Percentiles rank a stretch among this genome's conserved stretches.
These are phyloP conservation scores for Varanus salvator DNA, from an alignment of 2,113 vertebrate species.

Conservation along the genomic window DNA sequence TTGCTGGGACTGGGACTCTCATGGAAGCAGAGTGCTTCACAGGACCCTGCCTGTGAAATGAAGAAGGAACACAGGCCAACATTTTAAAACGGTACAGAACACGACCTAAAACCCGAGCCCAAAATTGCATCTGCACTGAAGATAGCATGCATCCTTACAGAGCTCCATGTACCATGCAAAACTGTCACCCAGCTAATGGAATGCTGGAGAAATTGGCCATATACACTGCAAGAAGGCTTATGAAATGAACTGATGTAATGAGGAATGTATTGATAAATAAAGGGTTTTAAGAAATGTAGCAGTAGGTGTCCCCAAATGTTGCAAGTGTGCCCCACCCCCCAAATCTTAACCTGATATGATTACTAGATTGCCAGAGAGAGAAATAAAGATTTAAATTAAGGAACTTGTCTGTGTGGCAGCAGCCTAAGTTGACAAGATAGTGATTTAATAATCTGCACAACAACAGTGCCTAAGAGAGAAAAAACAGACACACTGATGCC, in stretches of 20 bases:
- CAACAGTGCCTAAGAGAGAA: constrained; percentile 43
- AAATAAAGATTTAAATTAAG: constrained; percentile 44
- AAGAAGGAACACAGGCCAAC: background rate
- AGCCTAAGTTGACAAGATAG: constrained; percentile 28
- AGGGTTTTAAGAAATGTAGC: background rate
- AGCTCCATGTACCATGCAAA: background rate
- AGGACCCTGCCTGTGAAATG: background rate
- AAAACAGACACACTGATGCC: constrained; percentile 1
- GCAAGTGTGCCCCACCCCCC: background rate
- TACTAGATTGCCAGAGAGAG: constrained; percentile 16
- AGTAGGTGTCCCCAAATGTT: background rate
- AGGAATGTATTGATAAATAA: background rate
- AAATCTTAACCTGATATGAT: background rate
- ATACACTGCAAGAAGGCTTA: background rate
- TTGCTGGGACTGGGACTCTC: background rate
- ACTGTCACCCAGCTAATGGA: background rate
- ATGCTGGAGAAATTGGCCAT: background rate
- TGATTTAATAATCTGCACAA: constrained; percentile 30
- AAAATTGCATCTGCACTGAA: background rate
- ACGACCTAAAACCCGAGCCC: background rate
- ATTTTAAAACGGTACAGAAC: background rate
- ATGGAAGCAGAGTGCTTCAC: background rate
- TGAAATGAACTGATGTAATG: background rate
- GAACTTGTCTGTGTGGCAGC: constrained; percentile 29
- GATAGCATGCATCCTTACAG: background rate